A percentile compares a stretch with the other conserved stretches of the same genome.
phyloP scores from a whole-genome alignment of 2,888 invertebrate species.

The Operophtera brumata region DNA sequence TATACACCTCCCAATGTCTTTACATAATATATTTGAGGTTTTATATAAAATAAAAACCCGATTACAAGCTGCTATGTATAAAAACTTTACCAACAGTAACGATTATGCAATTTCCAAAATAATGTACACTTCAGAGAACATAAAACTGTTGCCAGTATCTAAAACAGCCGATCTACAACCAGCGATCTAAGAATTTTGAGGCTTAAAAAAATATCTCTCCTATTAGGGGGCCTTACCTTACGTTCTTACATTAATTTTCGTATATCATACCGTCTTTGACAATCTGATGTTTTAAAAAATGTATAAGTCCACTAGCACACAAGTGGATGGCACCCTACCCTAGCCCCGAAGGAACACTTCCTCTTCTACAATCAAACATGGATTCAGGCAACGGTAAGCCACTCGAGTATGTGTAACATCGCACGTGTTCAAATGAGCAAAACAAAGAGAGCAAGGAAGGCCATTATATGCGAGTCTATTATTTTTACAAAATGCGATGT shows the following conservation, averaged over 20 bases:
- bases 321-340: constrained; percentile 53
- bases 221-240: constrained; percentile 79
- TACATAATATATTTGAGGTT: constrained; percentile 66
- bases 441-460: constrained; percentile 71
- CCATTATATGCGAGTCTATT: constrained; percentile 55
- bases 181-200: constrained; percentile 72
- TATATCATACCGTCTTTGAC: constrained; percentile 79
- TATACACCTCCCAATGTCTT: constrained; percentile 70
- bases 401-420: constrained; percentile 59
- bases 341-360: constrained; percentile 59
- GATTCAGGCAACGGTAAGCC: constrained; percentile 54
- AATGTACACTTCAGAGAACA: constrained; percentile 51
- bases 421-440: constrained; percentile 65
- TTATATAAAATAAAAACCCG: constrained; percentile 66
- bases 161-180: constrained; percentile 58
- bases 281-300: constrained; percentile 68
- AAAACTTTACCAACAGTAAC: constrained; percentile 74
- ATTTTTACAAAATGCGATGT: constrained; percentile 69
- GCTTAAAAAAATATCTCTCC: constrained; percentile 80
- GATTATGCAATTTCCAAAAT: constrained; percentile 71
- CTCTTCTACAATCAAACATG: constrained; percentile 38
- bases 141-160: constrained; percentile 30
- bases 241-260: constrained; percentile 74
- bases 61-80: constrained; percentile 76
- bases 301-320: constrained; percentile 60